Evolutionary conservation across 1,140 invertebrate species (phyloP), one percentile per base, ranked within the genome.

Genomic region (Tetramorium simillimum): DNA sequence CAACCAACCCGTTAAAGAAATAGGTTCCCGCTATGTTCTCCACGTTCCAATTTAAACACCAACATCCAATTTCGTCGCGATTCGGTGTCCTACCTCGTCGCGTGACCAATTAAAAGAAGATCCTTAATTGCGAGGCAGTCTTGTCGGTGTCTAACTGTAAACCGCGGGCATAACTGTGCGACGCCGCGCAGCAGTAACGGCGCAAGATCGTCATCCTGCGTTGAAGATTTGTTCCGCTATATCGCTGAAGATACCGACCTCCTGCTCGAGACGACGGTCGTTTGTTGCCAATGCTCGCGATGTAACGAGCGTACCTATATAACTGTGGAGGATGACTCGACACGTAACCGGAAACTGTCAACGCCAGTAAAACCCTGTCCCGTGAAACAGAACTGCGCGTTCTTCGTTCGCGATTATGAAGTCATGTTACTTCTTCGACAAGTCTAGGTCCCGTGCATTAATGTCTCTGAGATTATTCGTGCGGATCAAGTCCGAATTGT

Each of bases 151-250:
- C 43, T 94, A 95, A 94, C 94, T 95, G 94, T 94, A 94, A 92
- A 87, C 46, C 87, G 82, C 82, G 87, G 87, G 84, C 60, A 86
- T 92, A 93, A 90, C 89, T 89, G 84, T 86, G 88, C 84, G 70
- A 67, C 63, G n/a, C 63, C 86, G 24, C 37, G 37, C 65, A n/a
- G 10, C 86, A 86, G 76, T 90, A 92, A 91, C 90, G 84, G 87
- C 70, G 60, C 28, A 46, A 91, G 82, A 58, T 85, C 80, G 85
- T 84, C 51, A 51, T 93, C 84, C 85, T 90, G 75, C 12, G 40
- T 70, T 33, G 80, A 89, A 92, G 89, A 94, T 95, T 94, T 93
- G 90, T 94, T 95, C 93, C 92, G 92, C 92, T 92, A 92, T 88
- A 88, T 86, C 46, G 80, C 80, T 53, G 28, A 46, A 70, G 60